Base-by-base conservation (phyloP, 1,140 invertebrate genomes). In the Heliothis subflexa region DNA sequence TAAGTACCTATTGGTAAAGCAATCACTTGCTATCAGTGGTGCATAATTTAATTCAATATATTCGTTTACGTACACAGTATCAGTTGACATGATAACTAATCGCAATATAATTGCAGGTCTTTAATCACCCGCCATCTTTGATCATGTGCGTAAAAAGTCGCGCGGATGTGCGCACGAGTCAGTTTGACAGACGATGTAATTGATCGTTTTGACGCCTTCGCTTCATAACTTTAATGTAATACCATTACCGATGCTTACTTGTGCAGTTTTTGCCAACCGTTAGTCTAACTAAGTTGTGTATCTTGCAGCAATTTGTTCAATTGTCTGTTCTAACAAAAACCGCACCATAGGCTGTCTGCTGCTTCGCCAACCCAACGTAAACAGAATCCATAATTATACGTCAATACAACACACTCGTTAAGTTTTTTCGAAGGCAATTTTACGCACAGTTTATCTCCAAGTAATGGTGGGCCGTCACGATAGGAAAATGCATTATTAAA, bases 401-500 rank as follows among this genome's bases (percentile, higher is more conserved):
- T 82, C 81, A 77, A 81, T 77, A 62, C 61, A 83, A 82, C 81
- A 78, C 84, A 83, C 79, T 85, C 74, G 78, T 83, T 85, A 85
- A 82, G 50, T 82, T 89, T 89, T 88, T 88, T 82, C 68, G 33
- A 54, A 28, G 74, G 57, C 83, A 86, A 89, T 89, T 86, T 88
- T 85, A 85, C 87, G 85, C 83, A 62, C 85, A 87, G 84, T 87
- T 91, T 86, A 85, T 90, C 83, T 79, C 81, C 52, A 79, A 78
- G 78, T 89, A 89, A 89, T 88, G 83, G 78, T 74, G 71, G 18
- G 64, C 77, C 83, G 83, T 86, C 80, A 86, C 80, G 81, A 80
- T 75, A 57, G 79, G 64, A 88, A 90, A 91, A 89, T 93, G 87
- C 86, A 94, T 91, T 92, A 92, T 91, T 90, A 90, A 93, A 86